These are phyloP conservation scores for Limnothrissa miodon DNA, from an alignment of 2,113 vertebrate genomes.

Conservation along the genomic window DNA sequence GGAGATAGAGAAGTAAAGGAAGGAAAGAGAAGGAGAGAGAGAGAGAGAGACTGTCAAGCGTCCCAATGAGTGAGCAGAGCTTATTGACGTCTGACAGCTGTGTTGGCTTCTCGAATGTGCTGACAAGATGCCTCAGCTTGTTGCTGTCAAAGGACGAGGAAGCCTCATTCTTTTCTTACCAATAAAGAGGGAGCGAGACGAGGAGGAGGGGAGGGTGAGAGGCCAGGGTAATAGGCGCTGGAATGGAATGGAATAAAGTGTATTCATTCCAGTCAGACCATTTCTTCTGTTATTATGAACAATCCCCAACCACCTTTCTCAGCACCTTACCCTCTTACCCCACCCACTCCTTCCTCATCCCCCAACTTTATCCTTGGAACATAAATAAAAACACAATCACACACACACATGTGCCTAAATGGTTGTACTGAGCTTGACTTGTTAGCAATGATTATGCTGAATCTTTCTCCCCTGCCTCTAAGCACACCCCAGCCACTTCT, in stretches of 20 bases:
- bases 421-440: conserved; percentile 70
- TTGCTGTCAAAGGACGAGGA: conserved; percentile 51
- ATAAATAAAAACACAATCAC: conserved; percentile 73
- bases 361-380: conserved; percentile 53
- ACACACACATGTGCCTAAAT: conserved; percentile 70
- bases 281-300: conserved; percentile 25
- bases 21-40: not conserved
- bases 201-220: conserved; percentile 1
- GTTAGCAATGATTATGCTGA: conserved; percentile 69
- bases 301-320: too few species aligned
- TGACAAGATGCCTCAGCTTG: conserved; percentile 47
- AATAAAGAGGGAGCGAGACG: not conserved
- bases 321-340: not conserved
- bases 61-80: conserved; percentile 38
- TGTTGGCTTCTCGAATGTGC: conserved; percentile 48
- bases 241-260: conserved; percentile 57
- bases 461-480: conserved; percentile 43
- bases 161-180: conserved; percentile 53
- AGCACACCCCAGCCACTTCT: too few species aligned
- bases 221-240: conserved; percentile 30
- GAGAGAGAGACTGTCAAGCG: not conserved
- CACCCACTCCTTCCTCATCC: not conserved
- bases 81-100: conserved; percentile 62
- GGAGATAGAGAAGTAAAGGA: not conserved
- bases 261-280: conserved; percentile 67